phyloP scores from a whole-genome alignment of 1,140 invertebrate species.

The Drosophila chauvacae region DNA sequence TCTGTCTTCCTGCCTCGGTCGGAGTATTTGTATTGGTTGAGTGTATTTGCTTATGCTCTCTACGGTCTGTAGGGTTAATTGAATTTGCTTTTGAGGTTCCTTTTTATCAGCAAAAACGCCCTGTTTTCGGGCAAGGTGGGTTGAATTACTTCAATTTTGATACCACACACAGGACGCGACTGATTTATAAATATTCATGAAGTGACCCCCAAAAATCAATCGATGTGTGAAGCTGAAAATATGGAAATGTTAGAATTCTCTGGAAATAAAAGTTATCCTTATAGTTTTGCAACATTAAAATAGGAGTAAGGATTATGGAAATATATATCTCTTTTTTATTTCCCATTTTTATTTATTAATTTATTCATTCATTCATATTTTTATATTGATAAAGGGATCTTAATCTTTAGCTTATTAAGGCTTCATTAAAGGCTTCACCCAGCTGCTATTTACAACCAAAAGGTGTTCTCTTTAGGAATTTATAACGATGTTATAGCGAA shows the following conservation, averaged over 20 bases:
- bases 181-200: conserved; percentile 55
- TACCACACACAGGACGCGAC: conserved; percentile 33
- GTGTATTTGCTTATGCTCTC: conserved; percentile 80
- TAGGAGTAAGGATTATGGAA: not conserved
- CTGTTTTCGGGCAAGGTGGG: conserved; percentile 6
- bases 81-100: conserved; percentile 74
- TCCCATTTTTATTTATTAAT: too few species aligned
- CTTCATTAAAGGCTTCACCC: too few species aligned
- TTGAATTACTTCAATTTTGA: not conserved
- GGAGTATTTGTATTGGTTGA: conserved; percentile 76
- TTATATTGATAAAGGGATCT: too few species aligned
- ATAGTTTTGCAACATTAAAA: not conserved
- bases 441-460: too few species aligned
- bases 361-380: too few species aligned
- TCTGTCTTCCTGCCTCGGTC: conserved; percentile 52
- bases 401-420: too few species aligned
- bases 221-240: not conserved
- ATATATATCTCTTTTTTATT: too few species aligned
- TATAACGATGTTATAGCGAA: too few species aligned
- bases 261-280: not conserved
- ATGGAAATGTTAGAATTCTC: not conserved
- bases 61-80: conserved; percentile 80
- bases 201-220: conserved; percentile 16
- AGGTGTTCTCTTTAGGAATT: too few species aligned
- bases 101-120: conserved; percentile 34